Evolutionary conservation across 2,797 vertebrate species (phyloP).

Genomic region (Gallinago nigripennis): DNA sequence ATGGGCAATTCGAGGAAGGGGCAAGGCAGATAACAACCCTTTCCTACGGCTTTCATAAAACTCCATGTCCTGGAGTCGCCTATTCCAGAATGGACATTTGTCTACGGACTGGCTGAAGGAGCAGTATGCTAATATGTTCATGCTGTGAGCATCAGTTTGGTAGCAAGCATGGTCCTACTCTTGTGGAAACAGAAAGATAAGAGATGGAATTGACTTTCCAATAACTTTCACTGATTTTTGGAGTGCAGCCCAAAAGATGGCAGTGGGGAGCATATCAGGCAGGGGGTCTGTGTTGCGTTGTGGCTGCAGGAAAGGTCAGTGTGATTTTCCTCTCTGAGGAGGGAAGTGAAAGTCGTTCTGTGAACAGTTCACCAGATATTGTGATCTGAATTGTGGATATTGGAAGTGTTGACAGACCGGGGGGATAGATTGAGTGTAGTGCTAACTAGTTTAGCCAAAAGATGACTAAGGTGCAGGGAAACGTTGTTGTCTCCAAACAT

Average conservation of each 20-base stretch:
- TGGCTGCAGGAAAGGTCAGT: neutral
- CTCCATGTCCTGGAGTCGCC: neutral
- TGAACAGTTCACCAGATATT: neutral
- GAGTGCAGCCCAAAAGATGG: neutral
- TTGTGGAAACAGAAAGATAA: neutral
- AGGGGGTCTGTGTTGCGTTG: neutral
- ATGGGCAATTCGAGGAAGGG: neutral
- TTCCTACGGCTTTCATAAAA: neutral
- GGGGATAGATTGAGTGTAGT: neutral
- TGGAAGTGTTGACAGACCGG: constrained; percentile 11
- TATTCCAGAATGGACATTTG: neutral
- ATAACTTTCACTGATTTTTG: neutral
- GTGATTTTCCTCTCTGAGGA: neutral
- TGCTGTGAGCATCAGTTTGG: neutral
- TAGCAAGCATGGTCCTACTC: neutral
- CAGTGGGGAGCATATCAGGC: neutral
- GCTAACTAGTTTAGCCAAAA: constrained; percentile 43
- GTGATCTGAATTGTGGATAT: neutral
- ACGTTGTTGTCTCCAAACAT: constrained; percentile 38
- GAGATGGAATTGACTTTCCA: neutral
- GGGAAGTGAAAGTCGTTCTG: neutral
- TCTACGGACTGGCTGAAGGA: neutral
- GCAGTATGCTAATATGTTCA: neutral
- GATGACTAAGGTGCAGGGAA: constrained; percentile 42
- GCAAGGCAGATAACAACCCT: neutral